These are phyloP conservation scores for Microplitis demolitor DNA, from an alignment of 1,140 invertebrate genomes.

Conservation along the genomic window DNA sequence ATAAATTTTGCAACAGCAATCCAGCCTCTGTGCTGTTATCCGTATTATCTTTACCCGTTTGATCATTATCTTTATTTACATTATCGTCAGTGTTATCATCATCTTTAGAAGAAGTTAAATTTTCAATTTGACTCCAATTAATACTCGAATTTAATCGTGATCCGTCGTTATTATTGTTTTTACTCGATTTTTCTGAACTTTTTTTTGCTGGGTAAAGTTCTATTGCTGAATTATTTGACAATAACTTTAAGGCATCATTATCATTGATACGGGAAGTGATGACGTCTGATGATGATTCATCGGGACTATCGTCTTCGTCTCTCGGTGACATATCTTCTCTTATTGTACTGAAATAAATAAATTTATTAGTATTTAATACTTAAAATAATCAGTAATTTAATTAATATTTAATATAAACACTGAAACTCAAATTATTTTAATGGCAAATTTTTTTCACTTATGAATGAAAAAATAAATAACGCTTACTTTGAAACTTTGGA, in stretches of 20 bases:
- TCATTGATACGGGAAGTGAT: neutral
- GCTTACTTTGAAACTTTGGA: too few relatives aligned
- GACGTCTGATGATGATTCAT: constrained; percentile 5
- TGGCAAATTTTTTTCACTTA: too few relatives aligned
- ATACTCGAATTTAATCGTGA: constrained; percentile 30
- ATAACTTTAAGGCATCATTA: neutral
- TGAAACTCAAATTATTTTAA: too few relatives aligned
- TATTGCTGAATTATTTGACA: neutral
- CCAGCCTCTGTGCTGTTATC: constrained; percentile 38
- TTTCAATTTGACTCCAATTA: constrained; percentile 44
- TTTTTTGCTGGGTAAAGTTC: neutral
- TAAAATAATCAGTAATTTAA: neutral
- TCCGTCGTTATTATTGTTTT: constrained; percentile 19
- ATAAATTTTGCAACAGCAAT: constrained; percentile 51
- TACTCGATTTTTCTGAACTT: neutral
- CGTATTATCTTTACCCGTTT: constrained; percentile 26
- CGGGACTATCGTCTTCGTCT: constrained; percentile 32
- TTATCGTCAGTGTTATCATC: constrained; percentile 24
- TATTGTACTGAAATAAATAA: constrained; percentile 41
- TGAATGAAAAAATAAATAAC: too few relatives aligned
- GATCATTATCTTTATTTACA: constrained; percentile 21
- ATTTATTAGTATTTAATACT: neutral
- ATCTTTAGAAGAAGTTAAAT: constrained; percentile 38
- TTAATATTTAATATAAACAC: too few relatives aligned
- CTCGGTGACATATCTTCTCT: constrained; percentile 31